Base-by-base conservation (phyloP, 2,113 vertebrate genomes). In the Heterotis niloticus region DNA sequence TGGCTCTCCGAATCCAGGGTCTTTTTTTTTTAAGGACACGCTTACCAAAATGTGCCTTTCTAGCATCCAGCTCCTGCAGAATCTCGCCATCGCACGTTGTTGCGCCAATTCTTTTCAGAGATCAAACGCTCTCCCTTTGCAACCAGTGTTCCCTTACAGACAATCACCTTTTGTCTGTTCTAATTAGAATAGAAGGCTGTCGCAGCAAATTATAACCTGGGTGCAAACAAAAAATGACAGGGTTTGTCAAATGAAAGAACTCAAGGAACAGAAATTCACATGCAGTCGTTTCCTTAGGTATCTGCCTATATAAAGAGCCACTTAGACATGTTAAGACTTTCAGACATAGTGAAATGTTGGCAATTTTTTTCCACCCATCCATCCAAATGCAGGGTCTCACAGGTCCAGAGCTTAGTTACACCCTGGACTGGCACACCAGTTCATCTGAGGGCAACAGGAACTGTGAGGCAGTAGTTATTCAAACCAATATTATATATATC, bases 141-240 rank as follows among this genome's bases (percentile, higher is more conserved):
- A 74, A 73, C 64, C 78, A 56, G 23, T 75, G 70, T 74, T 65
- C 62, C 26, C 26, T 56, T 57, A 20, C 78, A 73, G 78, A 72
- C 69, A 73, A 71, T 79, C 57, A 79, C 59, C 67, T 79, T 66
- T 72, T 79, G 70, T 66, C 68, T 64, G 69, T 65, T 73, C 71
- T 80, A 80, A 80, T 80, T 59, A 66, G 78, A 80, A 80, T 75
- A 66, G 78, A 75, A 34, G 71, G 71, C 78, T 80, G 78, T 75
- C 60, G 64, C 62, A 24, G 78, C 51, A 75, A 80, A 74, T 80
- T 65, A 75, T 75, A 75, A 75, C 44, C 70, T 57, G 66, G 24
- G 78, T 29, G 67, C 51, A 80, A 80, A 80, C 62, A 59, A 80
- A 79, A 65, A 66, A 80, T 74, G 64, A 79, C 62, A 67, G 44